A percentile compares a stretch with the other conserved stretches of the same genome.
These are phyloP conservation scores for Gambusia holbrooki DNA, from an alignment of 2,113 vertebrate genomes.

Conservation along the genomic window DNA sequence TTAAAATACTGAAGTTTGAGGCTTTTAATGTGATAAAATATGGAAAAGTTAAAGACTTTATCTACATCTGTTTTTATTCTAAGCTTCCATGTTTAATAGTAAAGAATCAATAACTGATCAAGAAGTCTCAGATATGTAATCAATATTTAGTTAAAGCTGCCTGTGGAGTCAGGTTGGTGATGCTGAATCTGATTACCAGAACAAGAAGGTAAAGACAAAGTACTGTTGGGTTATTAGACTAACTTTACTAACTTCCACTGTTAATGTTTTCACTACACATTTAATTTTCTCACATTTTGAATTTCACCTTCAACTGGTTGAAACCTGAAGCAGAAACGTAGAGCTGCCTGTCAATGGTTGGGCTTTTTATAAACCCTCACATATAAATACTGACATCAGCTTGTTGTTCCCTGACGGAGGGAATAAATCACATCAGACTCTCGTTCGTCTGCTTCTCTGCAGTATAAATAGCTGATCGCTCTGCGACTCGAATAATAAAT, in stretches of 20 bases:
- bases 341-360: neutral
- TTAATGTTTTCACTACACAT: neutral
- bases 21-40: too few species aligned
- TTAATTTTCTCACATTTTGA: neutral
- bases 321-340: neutral
- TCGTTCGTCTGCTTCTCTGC: neutral
- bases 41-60: too few species aligned
- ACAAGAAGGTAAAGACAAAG: too few species aligned
- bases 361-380: neutral
- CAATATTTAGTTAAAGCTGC: too few species aligned
- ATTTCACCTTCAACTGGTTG: neutral
- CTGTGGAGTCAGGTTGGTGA: too few species aligned
- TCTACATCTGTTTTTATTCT: too few species aligned
- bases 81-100: too few species aligned
- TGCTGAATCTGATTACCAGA: too few species aligned
- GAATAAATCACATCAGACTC: neutral
- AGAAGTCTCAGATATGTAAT: too few species aligned
- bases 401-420: neutral
- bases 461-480: neutral
- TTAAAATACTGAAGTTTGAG: too few species aligned
- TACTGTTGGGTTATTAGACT: neutral
- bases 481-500: neutral
- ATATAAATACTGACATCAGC: neutral
- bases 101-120: too few species aligned
- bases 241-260: neutral